These are phyloP conservation scores for Hylaea fasciaria DNA, from an alignment of 2,888 invertebrate species.

Conservation along the genomic window DNA sequence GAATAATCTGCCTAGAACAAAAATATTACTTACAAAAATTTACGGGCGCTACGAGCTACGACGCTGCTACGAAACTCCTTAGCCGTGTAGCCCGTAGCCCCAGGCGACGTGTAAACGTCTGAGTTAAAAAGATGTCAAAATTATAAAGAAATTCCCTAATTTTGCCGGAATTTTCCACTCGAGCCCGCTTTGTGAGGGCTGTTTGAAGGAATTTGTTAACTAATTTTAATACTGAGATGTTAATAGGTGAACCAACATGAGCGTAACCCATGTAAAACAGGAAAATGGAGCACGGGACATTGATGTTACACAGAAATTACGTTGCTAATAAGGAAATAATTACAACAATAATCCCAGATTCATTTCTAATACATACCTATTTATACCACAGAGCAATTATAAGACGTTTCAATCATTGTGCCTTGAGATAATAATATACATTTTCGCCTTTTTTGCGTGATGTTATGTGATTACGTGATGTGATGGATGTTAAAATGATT, in stretches of 20 bases:
- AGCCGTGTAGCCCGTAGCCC: conserved; percentile 28
- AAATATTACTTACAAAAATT: no score
- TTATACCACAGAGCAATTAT: no score
- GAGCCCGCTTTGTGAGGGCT: conserved; percentile 27
- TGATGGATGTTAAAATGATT: no score
- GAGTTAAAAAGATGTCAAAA: conserved; percentile 41
- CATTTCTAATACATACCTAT: no score
- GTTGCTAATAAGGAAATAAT: no score
- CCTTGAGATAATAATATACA: no score
- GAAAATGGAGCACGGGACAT: neutral
- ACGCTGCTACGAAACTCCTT: conserved; percentile 18
- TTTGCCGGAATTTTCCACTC: conserved; percentile 36
- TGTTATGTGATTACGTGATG: no score
- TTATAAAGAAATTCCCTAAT: conserved; percentile 39
- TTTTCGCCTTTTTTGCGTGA: no score
- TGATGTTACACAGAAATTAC: neutral
- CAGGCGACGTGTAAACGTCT: conserved; percentile 34
- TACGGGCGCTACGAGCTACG: conserved; percentile 16
- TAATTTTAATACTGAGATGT: conserved; percentile 28
- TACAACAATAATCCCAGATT: no score
- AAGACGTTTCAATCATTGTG: no score
- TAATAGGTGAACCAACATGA: conserved; percentile 11
- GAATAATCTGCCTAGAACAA: no score
- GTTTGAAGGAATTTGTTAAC: conserved; percentile 25
- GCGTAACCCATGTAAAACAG: neutral